A percentile compares a stretch with the other conserved stretches of the same genome.
phyloP scores from a whole-genome alignment of 2,113 vertebrate species.

The Panthera tigris region DNA sequence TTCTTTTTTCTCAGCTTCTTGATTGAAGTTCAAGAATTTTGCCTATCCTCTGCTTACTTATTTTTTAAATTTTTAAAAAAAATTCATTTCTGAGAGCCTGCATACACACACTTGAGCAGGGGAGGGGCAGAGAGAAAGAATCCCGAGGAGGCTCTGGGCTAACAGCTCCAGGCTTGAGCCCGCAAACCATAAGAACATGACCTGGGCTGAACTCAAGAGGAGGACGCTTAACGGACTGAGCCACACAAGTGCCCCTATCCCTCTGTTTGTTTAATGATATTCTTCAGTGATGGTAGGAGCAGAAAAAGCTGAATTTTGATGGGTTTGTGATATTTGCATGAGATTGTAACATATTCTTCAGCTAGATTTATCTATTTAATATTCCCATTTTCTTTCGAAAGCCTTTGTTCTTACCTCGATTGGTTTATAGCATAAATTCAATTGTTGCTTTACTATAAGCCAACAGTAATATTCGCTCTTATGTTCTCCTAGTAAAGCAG shows the following conservation, averaged over 20 bases:
- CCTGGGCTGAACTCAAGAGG: too few species aligned
- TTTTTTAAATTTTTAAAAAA: too few species aligned
- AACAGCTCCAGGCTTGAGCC: too few species aligned
- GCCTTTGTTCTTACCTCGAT: neutral
- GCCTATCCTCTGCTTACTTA: neutral
- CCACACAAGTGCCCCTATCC: too few species aligned
- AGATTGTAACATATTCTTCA: neutral
- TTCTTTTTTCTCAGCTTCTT: neutral
- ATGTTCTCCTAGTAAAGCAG: neutral
- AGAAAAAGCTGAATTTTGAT: neutral
- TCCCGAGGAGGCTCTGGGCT: too few species aligned
- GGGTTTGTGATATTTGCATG: neutral
- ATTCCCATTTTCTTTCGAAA: conserved; percentile 36
- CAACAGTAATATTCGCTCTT: neutral
- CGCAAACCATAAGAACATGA: too few species aligned
- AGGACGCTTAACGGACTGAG: too few species aligned
- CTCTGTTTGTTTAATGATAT: neutral
- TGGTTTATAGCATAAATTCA: neutral
- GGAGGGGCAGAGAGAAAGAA: too few species aligned
- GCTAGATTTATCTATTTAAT: neutral
- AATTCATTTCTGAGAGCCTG: too few species aligned
- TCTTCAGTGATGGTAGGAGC: neutral
- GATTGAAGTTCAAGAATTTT: neutral
- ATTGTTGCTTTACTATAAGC: neutral
- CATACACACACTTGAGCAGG: too few species aligned